Base-by-base conservation (phyloP, 2,797 vertebrate genomes). In the Enteromius unitaeniatus region DNA sequence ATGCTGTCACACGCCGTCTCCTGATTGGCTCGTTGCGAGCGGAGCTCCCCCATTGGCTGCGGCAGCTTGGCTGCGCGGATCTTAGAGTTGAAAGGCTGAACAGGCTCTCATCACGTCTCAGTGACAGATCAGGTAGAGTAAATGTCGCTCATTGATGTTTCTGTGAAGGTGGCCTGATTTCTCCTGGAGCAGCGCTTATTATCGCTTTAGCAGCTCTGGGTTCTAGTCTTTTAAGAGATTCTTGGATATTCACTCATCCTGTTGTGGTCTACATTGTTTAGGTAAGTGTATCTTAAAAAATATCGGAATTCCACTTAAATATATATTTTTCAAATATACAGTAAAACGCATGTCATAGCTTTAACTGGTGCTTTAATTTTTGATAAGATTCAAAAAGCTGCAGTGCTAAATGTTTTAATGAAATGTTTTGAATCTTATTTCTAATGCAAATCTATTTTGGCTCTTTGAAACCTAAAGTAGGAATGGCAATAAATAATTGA, bases 81-180 rank as follows among this genome's bases (percentile, higher is more conserved):
- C 85, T 82, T 89, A 91, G 90, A 87, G 72, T 10, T 17, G 3
- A 86, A 47, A 69, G 26, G 68, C 86, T 86, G 90, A 90, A 86
- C 80, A 86, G 88, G 23, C 19, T 60, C 47, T 55, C 70, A 64
- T 28, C 77, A 84, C 85, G 34, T 65, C 37, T 60, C 28, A 83
- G 82, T 88, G 88, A 88, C 87, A 87, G 86, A 72, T 31, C 60
- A 81, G 81, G 69, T 81, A 68, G 73, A 21, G 73, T 77, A 62
- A 84, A 83, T 83, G 79, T 78, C 31, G 37, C 60, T 5, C 68
- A 60, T 55, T 69, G 60, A 83, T 65, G 42, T 62, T 4, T 9
- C 31, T 75, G 62, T 37, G 21, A 65, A 78, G 21, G 58, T 60
- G 65, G 40, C 21, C n/a, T 47, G 23, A 60, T 79, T 76, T 19